Evolutionary conservation across 2,797 vertebrate species (phyloP), one percentile per base, ranked within the genome.

Genomic region (Melanotaenia maccullochi): DNA sequence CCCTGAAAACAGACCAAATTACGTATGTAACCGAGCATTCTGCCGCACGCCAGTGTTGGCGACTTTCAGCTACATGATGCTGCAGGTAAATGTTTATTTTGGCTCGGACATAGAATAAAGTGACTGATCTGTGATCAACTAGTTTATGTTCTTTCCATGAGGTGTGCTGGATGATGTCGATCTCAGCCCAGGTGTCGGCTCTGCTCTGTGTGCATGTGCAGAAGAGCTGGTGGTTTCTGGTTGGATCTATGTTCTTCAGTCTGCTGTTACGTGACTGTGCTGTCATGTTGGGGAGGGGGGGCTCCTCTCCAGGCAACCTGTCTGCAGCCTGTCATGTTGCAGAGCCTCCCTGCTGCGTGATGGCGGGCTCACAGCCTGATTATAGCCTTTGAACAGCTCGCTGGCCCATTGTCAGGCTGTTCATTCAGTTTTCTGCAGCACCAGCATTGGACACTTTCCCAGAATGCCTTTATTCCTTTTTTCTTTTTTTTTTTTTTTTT

Each of bases 401-500:
- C 58, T 8, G 84, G 67, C 25, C 84, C 56, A 77, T 93, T 92
- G 89, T 92, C 66, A 65, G 65, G 69, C 71, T 60, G 42, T 75
- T 86, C 82, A 84, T 91, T 90, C 85, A 68, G 35, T 70, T 88
- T 89, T 93, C 57, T 84, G 79, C 87, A 65, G 59, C 18, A 83
- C 69, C 64, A 51, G 79, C 81, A 35, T 87, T 93, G 91, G 90
- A 90, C 59, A 24, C 71, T 72, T 84, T 94, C 92, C 91, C 89
- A 89, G 90, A 90, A 83, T 68, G 60, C 79, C 62, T 82, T 87
- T 80, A 80, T 83, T 75, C 75, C 54, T 44, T 13, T 16, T 77
- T 71, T 56, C 36, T 52, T 28, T 1, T 4, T 28, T 25, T 25
- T 28, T 28, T 28, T 2, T 28, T 28, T 28, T 28, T 28, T 28